Conservation (phyloP, 1,140 invertebrate species). For the Papilio aristodemus region DNA sequence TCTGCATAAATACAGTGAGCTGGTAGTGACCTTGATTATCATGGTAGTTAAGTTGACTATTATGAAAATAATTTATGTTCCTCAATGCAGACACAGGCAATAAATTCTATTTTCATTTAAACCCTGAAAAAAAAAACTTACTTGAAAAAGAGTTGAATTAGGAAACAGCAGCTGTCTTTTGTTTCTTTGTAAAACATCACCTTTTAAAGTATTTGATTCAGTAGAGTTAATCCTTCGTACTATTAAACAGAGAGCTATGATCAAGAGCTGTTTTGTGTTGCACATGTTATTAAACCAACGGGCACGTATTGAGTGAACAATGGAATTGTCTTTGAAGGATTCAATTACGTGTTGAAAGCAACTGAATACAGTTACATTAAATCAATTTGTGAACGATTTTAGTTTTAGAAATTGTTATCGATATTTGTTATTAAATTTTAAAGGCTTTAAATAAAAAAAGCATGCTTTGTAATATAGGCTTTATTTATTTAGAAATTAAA, state of each 20-base stretch:
- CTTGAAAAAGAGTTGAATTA: constrained; percentile 68
- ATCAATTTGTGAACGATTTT: not conserved
- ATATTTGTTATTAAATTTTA: not conserved
- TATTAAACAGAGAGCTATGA: constrained; percentile 23
- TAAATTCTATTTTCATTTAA: no score
- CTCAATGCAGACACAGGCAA: no score
- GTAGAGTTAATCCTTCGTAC: constrained; percentile 9
- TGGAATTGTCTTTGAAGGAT: not conserved
- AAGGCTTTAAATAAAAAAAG: not conserved
- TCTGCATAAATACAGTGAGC: no score
- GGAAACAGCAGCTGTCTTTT: constrained; percentile 70
- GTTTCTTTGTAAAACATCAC: constrained; percentile 47
- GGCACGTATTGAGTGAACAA: constrained; percentile 23
- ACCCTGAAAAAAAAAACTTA: constrained; percentile 49
- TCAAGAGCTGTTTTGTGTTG: constrained; percentile 22
- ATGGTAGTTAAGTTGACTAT: no score
- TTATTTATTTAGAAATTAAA: no score
- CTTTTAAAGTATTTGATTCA: constrained; percentile 27
- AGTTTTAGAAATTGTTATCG: not conserved
- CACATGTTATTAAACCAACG: constrained; percentile 40
- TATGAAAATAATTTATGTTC: no score
- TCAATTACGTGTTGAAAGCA: constrained; percentile 27
- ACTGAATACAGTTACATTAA: not conserved
- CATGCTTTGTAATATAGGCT: no score
- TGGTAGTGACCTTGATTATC: no score